These are phyloP conservation scores for Holothuria leucospilota DNA, from an alignment of 53 echinoderm and acorn worm species.

Conservation along the genomic window DNA sequence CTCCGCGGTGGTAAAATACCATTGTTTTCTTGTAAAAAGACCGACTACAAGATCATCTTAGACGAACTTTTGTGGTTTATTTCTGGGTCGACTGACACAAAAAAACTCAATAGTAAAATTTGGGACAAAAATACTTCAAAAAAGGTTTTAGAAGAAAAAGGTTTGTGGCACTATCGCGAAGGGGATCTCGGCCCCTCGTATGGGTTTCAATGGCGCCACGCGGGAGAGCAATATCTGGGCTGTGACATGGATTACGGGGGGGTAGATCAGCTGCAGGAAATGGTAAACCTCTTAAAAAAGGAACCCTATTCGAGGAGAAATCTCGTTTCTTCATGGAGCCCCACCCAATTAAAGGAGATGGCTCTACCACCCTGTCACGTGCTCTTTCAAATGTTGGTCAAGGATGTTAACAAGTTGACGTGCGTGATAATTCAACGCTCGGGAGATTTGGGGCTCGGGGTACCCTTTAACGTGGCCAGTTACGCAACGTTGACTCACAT, in stretches of 20 bases:
- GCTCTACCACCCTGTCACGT: constrained; percentile 3
- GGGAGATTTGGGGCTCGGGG: background rate
- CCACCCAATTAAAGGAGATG: background rate
- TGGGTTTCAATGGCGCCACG: background rate
- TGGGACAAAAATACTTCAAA: background rate
- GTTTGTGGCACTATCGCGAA: background rate
- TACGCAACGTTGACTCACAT: background rate
- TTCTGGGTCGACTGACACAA: background rate
- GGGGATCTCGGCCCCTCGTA: background rate
- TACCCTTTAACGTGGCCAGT: constrained; percentile 6
- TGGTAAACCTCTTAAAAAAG: background rate
- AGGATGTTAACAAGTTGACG: background rate
- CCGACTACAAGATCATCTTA: background rate
- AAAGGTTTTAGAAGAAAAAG: background rate
- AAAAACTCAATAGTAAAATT: background rate
- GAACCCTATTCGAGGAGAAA: background rate
- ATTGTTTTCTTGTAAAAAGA: background rate
- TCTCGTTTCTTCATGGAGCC: background rate
- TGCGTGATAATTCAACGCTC: background rate
- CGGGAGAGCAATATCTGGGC: background rate
- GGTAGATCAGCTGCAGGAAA: background rate
- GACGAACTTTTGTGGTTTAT: background rate
- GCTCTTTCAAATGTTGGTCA: background rate
- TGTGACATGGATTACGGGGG: no score
- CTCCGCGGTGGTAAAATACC: background rate